These are phyloP conservation scores for Stenichneumon culpator DNA, from an alignment of 2,888 invertebrate species.

Conservation along the genomic window DNA sequence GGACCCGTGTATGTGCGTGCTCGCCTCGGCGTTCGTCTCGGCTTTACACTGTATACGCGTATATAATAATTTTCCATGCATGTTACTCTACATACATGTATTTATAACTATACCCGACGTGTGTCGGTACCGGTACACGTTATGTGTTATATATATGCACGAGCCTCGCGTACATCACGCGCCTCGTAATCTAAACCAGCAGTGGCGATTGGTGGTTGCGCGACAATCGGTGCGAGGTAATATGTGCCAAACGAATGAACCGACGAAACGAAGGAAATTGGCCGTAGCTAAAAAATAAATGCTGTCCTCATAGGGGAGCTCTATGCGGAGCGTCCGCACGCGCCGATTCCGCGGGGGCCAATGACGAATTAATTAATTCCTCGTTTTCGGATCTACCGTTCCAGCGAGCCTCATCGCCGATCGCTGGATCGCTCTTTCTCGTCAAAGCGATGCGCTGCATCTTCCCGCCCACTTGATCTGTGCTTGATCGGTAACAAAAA, in stretches of 20 bases:
- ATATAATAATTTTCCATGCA: slow-evolving; percentile 27
- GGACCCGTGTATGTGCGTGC: slow-evolving; percentile 68
- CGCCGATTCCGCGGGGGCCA: slow-evolving; percentile 17
- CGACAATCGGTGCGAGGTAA: slow-evolving; percentile 60
- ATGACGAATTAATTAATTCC: slow-evolving; percentile 58
- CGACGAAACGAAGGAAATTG: slow-evolving; percentile 18
- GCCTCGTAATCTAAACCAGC: slow-evolving; percentile 32
- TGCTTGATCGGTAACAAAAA: no score
- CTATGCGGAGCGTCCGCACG: slow-evolving; percentile 16
- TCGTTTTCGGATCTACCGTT: slow-evolving; percentile 5
- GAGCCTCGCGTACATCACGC: slow-evolving; percentile 45
- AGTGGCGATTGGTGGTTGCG: not conserved
- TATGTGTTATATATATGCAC: slow-evolving; percentile 10
- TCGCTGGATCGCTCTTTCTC: no score
- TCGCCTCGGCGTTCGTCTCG: slow-evolving; percentile 61
- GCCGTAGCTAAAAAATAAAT: slow-evolving; percentile 22
- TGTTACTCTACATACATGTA: slow-evolving; percentile 30
- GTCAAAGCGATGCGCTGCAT: no score
- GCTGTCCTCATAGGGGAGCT: not conserved
- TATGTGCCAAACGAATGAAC: slow-evolving; percentile 49
- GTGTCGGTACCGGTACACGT: slow-evolving; percentile 7
- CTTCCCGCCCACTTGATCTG: no score
- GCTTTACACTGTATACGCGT: slow-evolving; percentile 31
- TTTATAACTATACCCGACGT: slow-evolving; percentile 10
- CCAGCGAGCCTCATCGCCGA: no score